Conservation (phyloP, 2,888 invertebrate species). For the Scrobipalpa costella region DNA sequence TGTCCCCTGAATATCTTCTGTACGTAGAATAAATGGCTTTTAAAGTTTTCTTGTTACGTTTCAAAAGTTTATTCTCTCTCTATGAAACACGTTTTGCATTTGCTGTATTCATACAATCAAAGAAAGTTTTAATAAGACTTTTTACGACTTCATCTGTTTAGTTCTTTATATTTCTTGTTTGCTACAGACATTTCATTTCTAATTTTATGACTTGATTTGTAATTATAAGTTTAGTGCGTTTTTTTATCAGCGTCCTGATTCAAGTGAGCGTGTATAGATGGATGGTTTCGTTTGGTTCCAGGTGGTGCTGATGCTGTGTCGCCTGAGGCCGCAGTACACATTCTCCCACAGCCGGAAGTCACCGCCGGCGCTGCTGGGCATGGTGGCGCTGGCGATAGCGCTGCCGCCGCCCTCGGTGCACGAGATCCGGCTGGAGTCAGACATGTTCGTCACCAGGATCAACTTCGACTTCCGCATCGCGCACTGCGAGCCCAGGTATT, state of each 20-base stretch:
- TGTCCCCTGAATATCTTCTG: constrained; percentile 45
- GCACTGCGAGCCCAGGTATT: constrained; percentile 97
- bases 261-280: neutral
- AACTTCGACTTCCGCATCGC: constrained; percentile 98
- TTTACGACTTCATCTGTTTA: constrained; percentile 41
- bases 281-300: constrained; percentile 66
- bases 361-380: constrained; percentile 92
- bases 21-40: constrained; percentile 50
- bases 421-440: constrained; percentile 96
- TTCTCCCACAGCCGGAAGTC: constrained; percentile 95
- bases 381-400: constrained; percentile 97
- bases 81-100: constrained; percentile 53
- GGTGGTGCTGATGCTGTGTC: constrained; percentile 96
- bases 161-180: constrained; percentile 27
- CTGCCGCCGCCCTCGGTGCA: constrained; percentile 98
- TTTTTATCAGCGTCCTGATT: neutral
- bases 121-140: constrained; percentile 54
- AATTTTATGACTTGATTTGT: too few relatives aligned
- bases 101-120: constrained; percentile 45
- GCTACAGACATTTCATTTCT: neutral
- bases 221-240: neutral
- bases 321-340: constrained; percentile 95
- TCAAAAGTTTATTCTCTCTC: constrained; percentile 48
- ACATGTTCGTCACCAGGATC: constrained; percentile 98
- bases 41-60: constrained; percentile 48